Conservation (phyloP, 2,888 invertebrate genomes). For the Conomelus anceps region DNA sequence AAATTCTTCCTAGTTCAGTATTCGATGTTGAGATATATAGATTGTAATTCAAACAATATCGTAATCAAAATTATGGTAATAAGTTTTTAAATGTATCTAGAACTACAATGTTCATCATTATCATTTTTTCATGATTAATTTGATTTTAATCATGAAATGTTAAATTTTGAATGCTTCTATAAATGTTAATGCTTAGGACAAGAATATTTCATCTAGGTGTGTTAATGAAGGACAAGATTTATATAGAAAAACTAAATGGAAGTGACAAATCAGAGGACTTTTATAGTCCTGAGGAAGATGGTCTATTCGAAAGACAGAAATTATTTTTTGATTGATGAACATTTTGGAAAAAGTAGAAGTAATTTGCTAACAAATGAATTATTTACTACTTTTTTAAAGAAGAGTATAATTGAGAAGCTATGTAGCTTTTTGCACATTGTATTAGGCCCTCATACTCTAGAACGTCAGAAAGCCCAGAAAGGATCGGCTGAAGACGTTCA, state of each 20-base stretch:
- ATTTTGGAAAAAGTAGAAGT: neutral
- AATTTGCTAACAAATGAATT: neutral
- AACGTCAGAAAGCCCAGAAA: neutral
- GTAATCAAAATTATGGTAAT: neutral
- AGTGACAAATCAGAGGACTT: neutral
- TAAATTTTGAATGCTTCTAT: neutral
- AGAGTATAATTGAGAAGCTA: neutral
- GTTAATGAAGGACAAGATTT: neutral
- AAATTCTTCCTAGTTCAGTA: neutral
- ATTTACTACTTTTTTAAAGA: neutral
- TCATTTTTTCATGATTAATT: neutral
- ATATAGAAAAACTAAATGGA: neutral
- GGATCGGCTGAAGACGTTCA: neutral
- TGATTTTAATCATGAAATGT: neutral
- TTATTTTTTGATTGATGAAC: neutral
- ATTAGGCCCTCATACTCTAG: slow-evolving; percentile 5
- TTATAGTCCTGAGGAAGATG: neutral
- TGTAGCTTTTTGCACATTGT: neutral
- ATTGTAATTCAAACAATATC: no score
- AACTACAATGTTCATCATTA: neutral
- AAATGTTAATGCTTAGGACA: neutral
- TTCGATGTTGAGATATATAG: neutral
- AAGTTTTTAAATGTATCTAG: neutral
- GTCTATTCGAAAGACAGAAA: neutral
- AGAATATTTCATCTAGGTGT: no score